Base-by-base conservation (phyloP, 2,113 vertebrate genomes). In the Salvelinus sp. region DNA sequence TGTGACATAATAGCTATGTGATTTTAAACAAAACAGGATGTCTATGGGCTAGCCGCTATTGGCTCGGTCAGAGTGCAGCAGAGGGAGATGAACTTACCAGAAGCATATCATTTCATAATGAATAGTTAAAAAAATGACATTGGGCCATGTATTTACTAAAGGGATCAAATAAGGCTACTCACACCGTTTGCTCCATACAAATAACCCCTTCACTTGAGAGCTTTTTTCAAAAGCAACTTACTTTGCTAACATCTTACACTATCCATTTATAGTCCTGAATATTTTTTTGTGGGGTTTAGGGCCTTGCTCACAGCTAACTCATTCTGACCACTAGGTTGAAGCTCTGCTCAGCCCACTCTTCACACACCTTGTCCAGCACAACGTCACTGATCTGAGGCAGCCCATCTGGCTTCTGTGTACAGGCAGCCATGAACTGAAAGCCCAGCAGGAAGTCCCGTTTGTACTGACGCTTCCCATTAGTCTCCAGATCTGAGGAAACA, bases 381-480 rank as follows among this genome's bases (percentile, higher is more conserved):
- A 99, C 98, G 0, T 99, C 98, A 0, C 96, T 98, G 88, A 99
- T 99, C 7, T 95, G 95, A 38, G 98, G 98, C 69, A 99, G 91
- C 6, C 98, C 97, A 78, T 98, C 97, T 0, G 98, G 98, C 74
- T 96, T 98, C 82, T 96, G 97, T 72, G 96, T 83, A 54, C 97
- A 99, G 60, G 95, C 96, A 0, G 96, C 94, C 95, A 96, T 96
- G 90, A 95, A 99, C 92, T 99, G 98, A 86, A 98, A 96, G 68
- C 96, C 93, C 81, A 99, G 87, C 25, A 99, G 90, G 91, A 97
- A 98, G 28, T 96, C 95, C 64, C 98, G 89, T 87, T 94, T 88
- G 0, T 99, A 99, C 83, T 97, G 97, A 74, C 94, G 95, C 91
- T 98, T 99, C 76, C 95, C 96, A 72, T 94, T 93, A 0, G 91